Evolutionary conservation across 2,113 vertebrate genomes (phyloP).

Genomic region (Lepus europaeus): DNA sequence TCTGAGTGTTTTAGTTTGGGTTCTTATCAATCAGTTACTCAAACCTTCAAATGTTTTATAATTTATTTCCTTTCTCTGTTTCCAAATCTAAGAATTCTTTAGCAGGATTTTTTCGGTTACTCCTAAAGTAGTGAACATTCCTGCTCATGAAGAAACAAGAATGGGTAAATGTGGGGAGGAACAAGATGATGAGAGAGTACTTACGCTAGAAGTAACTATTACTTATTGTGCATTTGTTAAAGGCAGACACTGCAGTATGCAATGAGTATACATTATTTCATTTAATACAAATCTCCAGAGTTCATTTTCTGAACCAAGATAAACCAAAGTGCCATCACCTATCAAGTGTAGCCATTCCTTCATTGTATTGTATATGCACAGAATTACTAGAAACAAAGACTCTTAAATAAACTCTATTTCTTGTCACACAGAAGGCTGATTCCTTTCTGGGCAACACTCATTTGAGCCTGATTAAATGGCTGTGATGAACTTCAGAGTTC

Average conservation of each 20-base stretch:
- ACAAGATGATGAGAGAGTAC: neutral
- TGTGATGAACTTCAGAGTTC: slow-evolving; percentile 90
- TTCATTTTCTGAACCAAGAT: neutral
- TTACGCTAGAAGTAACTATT: neutral
- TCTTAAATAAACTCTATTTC: slow-evolving; percentile 80
- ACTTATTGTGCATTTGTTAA: neutral
- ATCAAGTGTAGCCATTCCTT: neutral
- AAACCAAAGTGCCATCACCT: neutral
- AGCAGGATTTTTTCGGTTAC: neutral
- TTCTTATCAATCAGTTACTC: neutral
- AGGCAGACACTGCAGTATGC: neutral
- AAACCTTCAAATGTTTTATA: neutral
- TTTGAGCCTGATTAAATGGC: slow-evolving; percentile 87
- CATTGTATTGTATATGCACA: neutral
- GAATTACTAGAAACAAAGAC: slow-evolving; percentile 63
- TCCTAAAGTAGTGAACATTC: neutral
- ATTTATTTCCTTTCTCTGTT: neutral
- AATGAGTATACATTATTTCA: neutral
- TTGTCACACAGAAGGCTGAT: slow-evolving; percentile 69
- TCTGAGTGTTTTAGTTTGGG: neutral
- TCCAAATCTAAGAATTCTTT: neutral
- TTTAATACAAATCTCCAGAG: neutral
- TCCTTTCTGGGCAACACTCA: slow-evolving; percentile 78
- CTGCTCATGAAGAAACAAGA: neutral
- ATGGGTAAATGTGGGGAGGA: neutral